Base-by-base conservation (phyloP, 2,888 invertebrate genomes). In the Imbricaverruca yamaguchii region DNA sequence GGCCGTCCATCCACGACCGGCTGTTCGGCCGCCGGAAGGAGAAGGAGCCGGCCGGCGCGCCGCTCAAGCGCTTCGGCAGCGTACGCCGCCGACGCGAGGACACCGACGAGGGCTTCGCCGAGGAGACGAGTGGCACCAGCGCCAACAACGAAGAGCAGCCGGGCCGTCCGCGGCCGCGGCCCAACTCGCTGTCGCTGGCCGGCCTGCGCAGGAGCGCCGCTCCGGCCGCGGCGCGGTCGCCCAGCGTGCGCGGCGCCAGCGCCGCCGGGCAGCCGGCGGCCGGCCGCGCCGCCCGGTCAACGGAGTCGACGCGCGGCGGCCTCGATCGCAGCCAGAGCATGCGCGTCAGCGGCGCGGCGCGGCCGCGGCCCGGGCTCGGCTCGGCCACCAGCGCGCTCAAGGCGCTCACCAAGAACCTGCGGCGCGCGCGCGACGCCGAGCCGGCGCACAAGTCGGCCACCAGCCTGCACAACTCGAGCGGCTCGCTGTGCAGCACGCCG, bases 361-460 rank as follows among this genome's bases (percentile, higher is more conserved):
- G 74, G 74, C 74, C 39, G 53, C 74, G 74, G 18, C 74, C 74
- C 39, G 74, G 8, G 53, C 74, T 74, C 39, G 59, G 80, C 63
- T 56, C 79, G 13, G 77, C 82, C 80, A 74, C 80, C 25, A 82
- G 23, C 74, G 80, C 74, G 21, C 87, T 91, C 85, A 86, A 89
- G 86, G 85, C 89, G 83, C 83, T 88, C 83, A 87, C 89, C 25
- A 87, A 86, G 74, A 87, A 88, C 83, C 84, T 89, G 77, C 82
- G 84, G 67, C 74, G 74, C 18, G 53, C 23, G 1, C 74, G 74
- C 18, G 74, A 74, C 53, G 74, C 39, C 53, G 74, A 53, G 74
- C 74, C 74, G 53, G 53, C 74, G 74, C 74, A 25, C 39, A 39
- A 53, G 74, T 25, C 74, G 21, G 74, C 74, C 23, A 57, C 8